Base-by-base conservation (phyloP, 2,113 vertebrate genomes). In the Leptobrachium ailaonicum region DNA sequence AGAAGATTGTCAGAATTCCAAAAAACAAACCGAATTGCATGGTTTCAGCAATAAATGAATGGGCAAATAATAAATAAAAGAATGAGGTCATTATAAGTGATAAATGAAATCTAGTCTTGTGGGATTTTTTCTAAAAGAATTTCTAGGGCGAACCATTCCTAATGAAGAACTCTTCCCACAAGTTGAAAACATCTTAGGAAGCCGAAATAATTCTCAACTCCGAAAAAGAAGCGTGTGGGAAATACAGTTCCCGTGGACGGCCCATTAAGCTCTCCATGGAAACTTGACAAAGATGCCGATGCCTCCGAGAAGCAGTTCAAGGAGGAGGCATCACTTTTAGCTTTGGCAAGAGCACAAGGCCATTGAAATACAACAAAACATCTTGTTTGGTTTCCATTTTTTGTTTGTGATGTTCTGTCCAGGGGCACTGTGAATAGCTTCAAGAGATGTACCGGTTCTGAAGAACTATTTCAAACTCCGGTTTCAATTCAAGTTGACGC, bases 261-360 rank as follows among this genome's bases (percentile, higher is more conserved):
- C 5, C 41, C 70, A 73, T 73, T 79, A 41, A 63, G 60, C 13
- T 73, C 77, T 66, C 77, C 77, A 56, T 66, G 62, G 77, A 43
- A 73, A 79, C 70, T 14, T 40, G 70, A 54, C 45, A 56, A 42
- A 14, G 44, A 72, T 73, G 40, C 62, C 20, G 71, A 73, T 14
- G 44, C 54, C 70, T 79, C 40, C 60, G 64, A 53, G 41, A 66
- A 66, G 32, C 69, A 79, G 77, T 54, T 73, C 77, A 79, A 66
- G 77, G 45, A 41, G 73, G 50, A 73, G 62, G 62, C 70, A 14
- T 50, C 56, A 32, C 77, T 73, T 73, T 79, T 43, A 73, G 63
- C 70, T 53, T 43, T 79, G 77, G 77, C 77, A 73, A 56, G 40
- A 32, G 47, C 14, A 73, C 77, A 79, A 54, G 2, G 60, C 2